These are phyloP conservation scores for Euphysa ruthae DNA, from an alignment of 30 jellyfish, hydroid and myxozoan genomes.

Conservation along the genomic window DNA sequence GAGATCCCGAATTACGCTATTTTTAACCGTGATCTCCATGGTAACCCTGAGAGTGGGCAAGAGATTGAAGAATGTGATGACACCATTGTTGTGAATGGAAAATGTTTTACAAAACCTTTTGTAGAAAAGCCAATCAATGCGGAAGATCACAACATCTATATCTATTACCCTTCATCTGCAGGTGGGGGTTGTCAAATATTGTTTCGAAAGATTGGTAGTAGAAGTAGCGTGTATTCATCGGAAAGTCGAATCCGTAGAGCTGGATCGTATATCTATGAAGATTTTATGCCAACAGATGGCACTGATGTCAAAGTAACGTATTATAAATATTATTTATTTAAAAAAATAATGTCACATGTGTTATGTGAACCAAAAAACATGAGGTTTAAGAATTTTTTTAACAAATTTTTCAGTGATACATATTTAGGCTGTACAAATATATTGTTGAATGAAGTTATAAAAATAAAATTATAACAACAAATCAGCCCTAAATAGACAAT, in stretches of 20 bases:
- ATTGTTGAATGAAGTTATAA: no score
- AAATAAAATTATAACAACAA: no score
- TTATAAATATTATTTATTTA: no score
- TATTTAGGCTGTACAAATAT: no score
- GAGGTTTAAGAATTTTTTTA: no score
- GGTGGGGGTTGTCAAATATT: slow-evolving; percentile 98
- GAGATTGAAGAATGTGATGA: slow-evolving; percentile 88
- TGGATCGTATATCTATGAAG: slow-evolving; percentile 94
- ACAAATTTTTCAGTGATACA: no score
- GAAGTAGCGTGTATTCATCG: slow-evolving; percentile 97
- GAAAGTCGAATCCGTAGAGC: slow-evolving; percentile 87
- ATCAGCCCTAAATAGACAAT: no score
- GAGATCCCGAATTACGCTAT: slow-evolving; percentile 84
- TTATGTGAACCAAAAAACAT: no score
- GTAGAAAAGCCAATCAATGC: slow-evolving; percentile 99
- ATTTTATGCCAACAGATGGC: slow-evolving; percentile 96
- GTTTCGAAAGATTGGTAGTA: slow-evolving; percentile 93
- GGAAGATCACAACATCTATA: slow-evolving; percentile 86
- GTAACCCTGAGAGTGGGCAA: slow-evolving; percentile 57
- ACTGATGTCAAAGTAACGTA: slow-evolving; percentile 95
- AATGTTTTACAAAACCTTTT: slow-evolving; percentile 83
- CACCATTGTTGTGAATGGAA: slow-evolving; percentile 73
- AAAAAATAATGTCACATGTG: no score
- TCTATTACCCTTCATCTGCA: slow-evolving; percentile 85
- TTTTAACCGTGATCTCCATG: slow-evolving; percentile 68